These are phyloP conservation scores for Brachionus rotundiformis DNA, from an alignment of 1,140 invertebrate genomes.

Conservation along the genomic window DNA sequence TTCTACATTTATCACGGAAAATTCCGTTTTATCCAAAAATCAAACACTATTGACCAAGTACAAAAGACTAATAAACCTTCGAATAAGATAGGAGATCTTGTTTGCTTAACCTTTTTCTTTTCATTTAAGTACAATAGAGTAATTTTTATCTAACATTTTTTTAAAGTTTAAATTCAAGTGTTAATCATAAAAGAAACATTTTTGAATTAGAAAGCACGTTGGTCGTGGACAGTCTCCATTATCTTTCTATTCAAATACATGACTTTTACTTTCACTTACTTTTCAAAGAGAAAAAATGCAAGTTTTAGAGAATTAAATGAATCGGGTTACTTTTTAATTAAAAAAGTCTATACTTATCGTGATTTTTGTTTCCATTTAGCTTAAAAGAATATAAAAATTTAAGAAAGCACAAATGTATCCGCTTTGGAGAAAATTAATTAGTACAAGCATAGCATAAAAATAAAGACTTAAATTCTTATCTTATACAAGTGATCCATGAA, in stretches of 20 bases:
- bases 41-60: background rate
- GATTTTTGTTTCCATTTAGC: background rate
- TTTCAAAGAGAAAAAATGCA: slow-evolving; percentile 9
- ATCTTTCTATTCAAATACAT: slow-evolving; percentile 9
- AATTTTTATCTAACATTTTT: slow-evolving; percentile 39
- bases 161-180: slow-evolving; percentile 38
- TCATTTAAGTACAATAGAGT: background rate
- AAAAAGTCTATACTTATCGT: slow-evolving; percentile 11
- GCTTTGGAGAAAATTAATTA: background rate
- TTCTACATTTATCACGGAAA: background rate
- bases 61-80: background rate
- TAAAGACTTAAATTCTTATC: background rate
- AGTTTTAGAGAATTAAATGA: slow-evolving; percentile 29
- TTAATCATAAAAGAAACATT: slow-evolving; percentile 32
- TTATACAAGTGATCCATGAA: background rate
- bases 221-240: background rate
- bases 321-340: slow-evolving; percentile 24
- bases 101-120: slow-evolving; percentile 28
- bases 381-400: background rate
- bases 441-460: background rate
- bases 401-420: background rate
- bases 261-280: background rate
- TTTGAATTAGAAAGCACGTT: slow-evolving; percentile 14
- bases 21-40: background rate
- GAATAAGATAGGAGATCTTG: background rate